Conservation (phyloP, 2,797 vertebrate species). For the Sebastes aleutianus region DNA sequence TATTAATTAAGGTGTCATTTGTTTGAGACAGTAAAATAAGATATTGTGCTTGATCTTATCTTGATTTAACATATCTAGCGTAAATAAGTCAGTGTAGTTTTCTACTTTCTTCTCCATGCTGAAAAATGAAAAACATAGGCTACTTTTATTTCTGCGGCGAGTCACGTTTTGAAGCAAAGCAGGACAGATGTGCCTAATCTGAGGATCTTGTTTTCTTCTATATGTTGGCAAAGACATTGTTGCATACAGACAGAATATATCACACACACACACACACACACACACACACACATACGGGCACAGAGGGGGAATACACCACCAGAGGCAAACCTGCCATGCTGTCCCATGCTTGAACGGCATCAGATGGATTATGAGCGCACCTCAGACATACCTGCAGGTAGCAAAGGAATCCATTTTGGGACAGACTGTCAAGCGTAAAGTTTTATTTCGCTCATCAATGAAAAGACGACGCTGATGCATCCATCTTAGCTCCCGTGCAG, state of each 20-base stretch:
- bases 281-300: neutral
- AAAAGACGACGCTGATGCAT: conserved; percentile 39
- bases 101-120: neutral
- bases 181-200: conserved; percentile 33
- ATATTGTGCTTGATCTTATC: neutral
- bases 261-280: neutral
- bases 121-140: neutral
- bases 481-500: conserved; percentile 42
- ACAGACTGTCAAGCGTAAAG: conserved; percentile 52
- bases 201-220: conserved; percentile 24
- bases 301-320: conserved; percentile 38
- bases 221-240: conserved; percentile 14
- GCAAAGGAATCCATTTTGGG: conserved; percentile 55
- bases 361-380: conserved; percentile 54
- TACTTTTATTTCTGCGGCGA: neutral
- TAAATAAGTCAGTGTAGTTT: neutral
- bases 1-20: conserved; percentile 23
- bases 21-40: neutral
- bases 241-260: neutral
- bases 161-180: neutral
- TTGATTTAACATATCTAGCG: conserved; percentile 4
- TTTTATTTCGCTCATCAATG: conserved; percentile 71
- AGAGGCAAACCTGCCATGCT: conserved; percentile 46
- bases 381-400: conserved; percentile 50
- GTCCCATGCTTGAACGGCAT: conserved; percentile 49